Conservation (phyloP, 2,113 vertebrate genomes). For the Muntiacus muntjak region DNA sequence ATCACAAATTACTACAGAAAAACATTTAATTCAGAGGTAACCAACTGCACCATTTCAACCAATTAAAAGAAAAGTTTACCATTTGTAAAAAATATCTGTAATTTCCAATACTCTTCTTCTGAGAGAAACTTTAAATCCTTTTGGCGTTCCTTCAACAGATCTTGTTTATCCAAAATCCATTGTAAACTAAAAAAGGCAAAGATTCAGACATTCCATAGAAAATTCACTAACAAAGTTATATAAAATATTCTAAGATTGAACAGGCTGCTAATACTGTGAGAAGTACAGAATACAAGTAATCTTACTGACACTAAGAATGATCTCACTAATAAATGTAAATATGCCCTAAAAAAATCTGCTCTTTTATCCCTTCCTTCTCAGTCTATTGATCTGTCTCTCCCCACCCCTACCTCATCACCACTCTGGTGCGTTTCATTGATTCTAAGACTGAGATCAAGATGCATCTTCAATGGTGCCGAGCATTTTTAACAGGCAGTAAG, state of each 20-base stretch:
- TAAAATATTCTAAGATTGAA: not conserved
- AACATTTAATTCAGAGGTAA: not conserved
- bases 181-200: slow-evolving; percentile 87
- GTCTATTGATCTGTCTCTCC: not conserved
- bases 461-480: not conserved
- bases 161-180: slow-evolving; percentile 99
- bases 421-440: not conserved
- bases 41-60: not conserved
- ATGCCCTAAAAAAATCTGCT: not conserved
- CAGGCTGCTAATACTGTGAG: not conserved
- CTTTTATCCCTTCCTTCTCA: not conserved
- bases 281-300: not conserved
- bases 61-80: slow-evolving; percentile 81
- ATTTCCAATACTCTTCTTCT: slow-evolving; percentile 99
- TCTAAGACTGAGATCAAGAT: not conserved
- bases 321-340: slow-evolving; percentile 10
- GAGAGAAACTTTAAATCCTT: slow-evolving; percentile 97
- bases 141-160: slow-evolving; percentile 97
- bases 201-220: not conserved
- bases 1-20: slow-evolving; percentile 52
- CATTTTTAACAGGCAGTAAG: not conserved
- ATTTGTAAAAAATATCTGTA: slow-evolving; percentile 99
- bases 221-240: not conserved
- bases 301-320: not conserved
- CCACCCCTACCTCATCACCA: not conserved